These are phyloP conservation scores for Rhopilema esculentum DNA, from an alignment of 30 jellyfish, hydroid and myxozoan genomes.

Conservation along the genomic window DNA sequence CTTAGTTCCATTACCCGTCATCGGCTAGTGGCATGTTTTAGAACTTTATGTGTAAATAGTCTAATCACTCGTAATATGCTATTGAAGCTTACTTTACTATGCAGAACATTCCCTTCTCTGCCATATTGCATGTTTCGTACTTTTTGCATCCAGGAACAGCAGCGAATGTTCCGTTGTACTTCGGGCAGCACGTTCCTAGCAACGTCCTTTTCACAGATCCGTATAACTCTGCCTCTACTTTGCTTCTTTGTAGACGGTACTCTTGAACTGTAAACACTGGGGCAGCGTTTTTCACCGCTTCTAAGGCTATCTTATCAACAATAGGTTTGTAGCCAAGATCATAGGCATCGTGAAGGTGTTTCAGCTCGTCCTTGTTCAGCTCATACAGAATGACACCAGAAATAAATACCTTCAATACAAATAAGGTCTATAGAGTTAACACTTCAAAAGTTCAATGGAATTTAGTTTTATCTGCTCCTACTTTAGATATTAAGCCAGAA, in stretches of 20 bases:
- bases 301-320: constrained; percentile 45
- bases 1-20: too few species aligned
- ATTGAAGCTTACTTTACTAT: constrained; percentile 27
- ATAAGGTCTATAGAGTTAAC: neutral
- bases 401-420: neutral
- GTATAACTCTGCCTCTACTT: constrained; percentile 33
- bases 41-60: too few species aligned
- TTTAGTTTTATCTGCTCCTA: neutral
- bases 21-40: neutral
- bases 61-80: neutral
- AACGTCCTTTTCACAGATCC: constrained; percentile 36
- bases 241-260: constrained; percentile 56
- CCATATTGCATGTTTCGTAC: constrained; percentile 45
- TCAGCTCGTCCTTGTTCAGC: constrained; percentile 63
- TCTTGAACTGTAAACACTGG: constrained; percentile 53
- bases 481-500: neutral
- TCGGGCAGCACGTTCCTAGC: constrained; percentile 74
- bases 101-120: constrained; percentile 68
- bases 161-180: constrained; percentile 10
- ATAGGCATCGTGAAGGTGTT: constrained; percentile 69
- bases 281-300: constrained; percentile 70
- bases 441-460: too few species aligned
- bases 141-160: constrained; percentile 58
- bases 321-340: constrained; percentile 71
- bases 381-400: constrained; percentile 42